Conservation (phyloP, 1,140 invertebrate genomes). For the Drosophila trapezifrons region DNA sequence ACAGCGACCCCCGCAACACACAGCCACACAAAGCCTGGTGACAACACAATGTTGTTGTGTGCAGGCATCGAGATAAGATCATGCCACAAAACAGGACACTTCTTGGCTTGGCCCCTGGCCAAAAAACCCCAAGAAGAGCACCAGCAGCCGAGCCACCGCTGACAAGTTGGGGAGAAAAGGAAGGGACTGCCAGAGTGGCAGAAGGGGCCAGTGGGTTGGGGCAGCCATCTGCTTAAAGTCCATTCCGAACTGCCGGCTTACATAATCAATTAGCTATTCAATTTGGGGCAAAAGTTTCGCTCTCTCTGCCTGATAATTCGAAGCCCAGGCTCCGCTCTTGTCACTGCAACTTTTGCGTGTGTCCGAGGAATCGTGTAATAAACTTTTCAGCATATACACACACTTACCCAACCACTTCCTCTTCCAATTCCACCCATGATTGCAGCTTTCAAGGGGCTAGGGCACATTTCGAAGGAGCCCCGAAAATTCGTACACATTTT, state of each 20-base stretch:
- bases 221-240: conserved; percentile 62
- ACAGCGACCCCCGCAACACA: conserved; percentile 20
- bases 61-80: conserved; percentile 68
- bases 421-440: conserved; percentile 27
- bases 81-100: conserved; percentile 72
- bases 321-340: conserved; percentile 24
- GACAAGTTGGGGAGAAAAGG: conserved; percentile 42
- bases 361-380: conserved; percentile 57
- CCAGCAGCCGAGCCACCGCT: conserved; percentile 23
- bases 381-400: conserved; percentile 58
- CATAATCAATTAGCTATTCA: conserved; percentile 76
- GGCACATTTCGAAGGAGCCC: conserved; percentile 12
- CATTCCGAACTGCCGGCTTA: conserved; percentile 46
- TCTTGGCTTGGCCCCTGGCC: conserved; percentile 57
- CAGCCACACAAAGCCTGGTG: conserved; percentile 44
- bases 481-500: conserved; percentile 46
- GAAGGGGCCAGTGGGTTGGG: neutral
- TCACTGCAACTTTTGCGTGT: conserved; percentile 61
- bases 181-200: conserved; percentile 25
- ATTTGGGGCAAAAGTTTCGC: conserved; percentile 58
- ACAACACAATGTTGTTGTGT: conserved; percentile 73
- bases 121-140: conserved; percentile 31
- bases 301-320: conserved; percentile 39
- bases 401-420: neutral
- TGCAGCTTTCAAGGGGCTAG: conserved; percentile 21